These are phyloP conservation scores for Drosophila setifemur DNA, from an alignment of 1,140 invertebrate species.

Conservation along the genomic window DNA sequence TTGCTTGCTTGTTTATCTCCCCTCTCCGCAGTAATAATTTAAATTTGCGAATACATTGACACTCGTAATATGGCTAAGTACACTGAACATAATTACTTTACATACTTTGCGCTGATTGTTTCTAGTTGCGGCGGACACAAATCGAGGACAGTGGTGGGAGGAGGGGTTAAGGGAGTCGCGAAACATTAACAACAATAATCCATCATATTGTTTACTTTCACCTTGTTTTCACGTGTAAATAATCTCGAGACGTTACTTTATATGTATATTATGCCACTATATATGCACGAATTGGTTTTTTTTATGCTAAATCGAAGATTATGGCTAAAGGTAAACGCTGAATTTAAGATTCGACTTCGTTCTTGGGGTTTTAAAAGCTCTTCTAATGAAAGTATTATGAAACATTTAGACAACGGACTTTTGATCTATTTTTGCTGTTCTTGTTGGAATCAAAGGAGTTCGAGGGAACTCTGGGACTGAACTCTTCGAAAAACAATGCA, in stretches of 20 bases:
- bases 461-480: not conserved
- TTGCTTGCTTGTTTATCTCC: slow-evolving; percentile 10
- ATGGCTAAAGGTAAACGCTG: slow-evolving; percentile 4
- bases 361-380: too few species aligned
- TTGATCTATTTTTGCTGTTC: too few species aligned
- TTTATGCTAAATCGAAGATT: slow-evolving; percentile 1
- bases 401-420: not conserved
- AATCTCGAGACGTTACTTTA: slow-evolving; percentile 45
- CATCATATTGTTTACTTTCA: slow-evolving; percentile 81
- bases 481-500: slow-evolving; percentile 16
- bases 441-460: too few species aligned
- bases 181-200: slow-evolving; percentile 75
- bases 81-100: slow-evolving; percentile 38
- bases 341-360: not conserved
- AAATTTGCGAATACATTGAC: slow-evolving; percentile 28
- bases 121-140: slow-evolving; percentile 17
- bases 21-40: slow-evolving; percentile 3
- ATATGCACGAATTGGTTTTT: slow-evolving; percentile 15
- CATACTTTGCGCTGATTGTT: slow-evolving; percentile 30
- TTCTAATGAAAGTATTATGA: too few species aligned
- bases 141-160: not conserved
- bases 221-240: slow-evolving; percentile 65
- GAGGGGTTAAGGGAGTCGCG: slow-evolving; percentile 15
- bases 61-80: slow-evolving; percentile 26
- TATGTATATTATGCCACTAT: slow-evolving; percentile 32